Conservation (phyloP, 1,140 invertebrate species). For the Pseudomyrmex gracilis region DNA sequence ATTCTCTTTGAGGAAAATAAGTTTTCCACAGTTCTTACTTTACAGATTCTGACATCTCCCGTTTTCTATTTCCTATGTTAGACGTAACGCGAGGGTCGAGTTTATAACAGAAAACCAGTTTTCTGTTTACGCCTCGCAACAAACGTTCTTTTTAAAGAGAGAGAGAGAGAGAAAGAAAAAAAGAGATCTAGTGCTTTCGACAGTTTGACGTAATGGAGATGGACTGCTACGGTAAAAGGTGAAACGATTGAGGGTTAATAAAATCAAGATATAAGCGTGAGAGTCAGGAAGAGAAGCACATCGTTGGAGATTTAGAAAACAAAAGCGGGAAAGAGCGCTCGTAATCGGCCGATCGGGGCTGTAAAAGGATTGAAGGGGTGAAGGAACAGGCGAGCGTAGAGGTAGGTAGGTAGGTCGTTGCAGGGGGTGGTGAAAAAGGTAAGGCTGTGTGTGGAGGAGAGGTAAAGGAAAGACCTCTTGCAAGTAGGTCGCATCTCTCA, state of each 20-base stretch:
- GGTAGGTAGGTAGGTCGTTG: slow-evolving; percentile 54
- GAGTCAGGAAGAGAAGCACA: slow-evolving; percentile 4
- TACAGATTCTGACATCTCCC: too few species aligned
- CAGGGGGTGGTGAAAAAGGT: slow-evolving; percentile 65
- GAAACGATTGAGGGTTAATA: slow-evolving; percentile 32
- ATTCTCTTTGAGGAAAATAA: too few species aligned
- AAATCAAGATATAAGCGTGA: slow-evolving; percentile 25
- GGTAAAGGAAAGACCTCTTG: slow-evolving; percentile 57
- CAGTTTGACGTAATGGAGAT: slow-evolving; percentile 18
- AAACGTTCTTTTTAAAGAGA: neutral
- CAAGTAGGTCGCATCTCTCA: slow-evolving; percentile 83
- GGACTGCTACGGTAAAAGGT: slow-evolving; percentile 5
- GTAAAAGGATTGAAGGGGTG: slow-evolving; percentile 33
- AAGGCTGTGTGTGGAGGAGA: slow-evolving; percentile 39
- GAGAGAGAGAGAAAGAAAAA: too few species aligned
- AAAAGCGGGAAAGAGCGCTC: slow-evolving; percentile 13
- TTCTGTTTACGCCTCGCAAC: too few species aligned
- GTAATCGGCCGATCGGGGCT: slow-evolving; percentile 26
- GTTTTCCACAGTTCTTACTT: too few species aligned
- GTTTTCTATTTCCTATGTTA: too few species aligned
- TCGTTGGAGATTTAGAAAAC: slow-evolving; percentile 21
- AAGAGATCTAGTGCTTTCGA: neutral
- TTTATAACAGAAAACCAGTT: too few species aligned
- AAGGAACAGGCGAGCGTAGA: slow-evolving; percentile 34
- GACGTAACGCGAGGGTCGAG: too few species aligned